phyloP scores from a whole-genome alignment of 1,140 invertebrate genomes.

The Pseudomyrmex concolor region DNA sequence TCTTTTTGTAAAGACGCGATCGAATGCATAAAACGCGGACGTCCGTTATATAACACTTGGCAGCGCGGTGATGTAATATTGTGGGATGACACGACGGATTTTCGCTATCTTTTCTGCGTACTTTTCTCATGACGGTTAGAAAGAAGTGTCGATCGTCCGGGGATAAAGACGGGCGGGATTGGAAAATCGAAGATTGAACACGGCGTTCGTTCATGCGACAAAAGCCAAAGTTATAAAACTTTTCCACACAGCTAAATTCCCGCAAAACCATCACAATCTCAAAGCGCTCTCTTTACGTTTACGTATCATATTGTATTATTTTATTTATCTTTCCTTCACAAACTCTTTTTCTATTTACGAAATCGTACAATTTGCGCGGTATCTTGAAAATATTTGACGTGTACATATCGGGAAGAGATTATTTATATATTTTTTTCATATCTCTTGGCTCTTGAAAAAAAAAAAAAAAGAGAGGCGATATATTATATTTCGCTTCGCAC shows the following conservation, averaged over 20 bases:
- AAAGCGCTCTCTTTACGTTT: neutral
- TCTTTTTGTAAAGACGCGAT: constrained; percentile 23
- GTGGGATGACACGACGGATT: constrained; percentile 26
- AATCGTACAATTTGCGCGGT: neutral
- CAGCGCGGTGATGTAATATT: constrained; percentile 12
- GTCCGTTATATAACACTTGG: neutral
- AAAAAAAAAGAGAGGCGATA: neutral
- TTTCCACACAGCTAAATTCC: neutral
- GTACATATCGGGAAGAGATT: neutral
- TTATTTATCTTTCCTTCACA: neutral
- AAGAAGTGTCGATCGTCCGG: constrained; percentile 27
- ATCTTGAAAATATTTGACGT: neutral
- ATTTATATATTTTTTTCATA: neutral
- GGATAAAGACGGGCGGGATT: constrained; percentile 47
- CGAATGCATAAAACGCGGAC: constrained; percentile 1
- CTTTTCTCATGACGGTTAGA: constrained; percentile 6
- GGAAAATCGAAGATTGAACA: constrained; percentile 31
- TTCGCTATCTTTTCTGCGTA: constrained; percentile 23
- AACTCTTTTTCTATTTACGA: neutral
- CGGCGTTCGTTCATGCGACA: neutral
- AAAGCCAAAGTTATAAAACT: constrained; percentile 34
- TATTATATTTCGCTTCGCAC: constrained; percentile 12
- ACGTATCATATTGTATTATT: neutral
- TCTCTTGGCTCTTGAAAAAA: neutral
- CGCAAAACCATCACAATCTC: neutral